Conservation (phyloP, 2,113 vertebrate genomes). For the Cebidichthys violaceus region DNA sequence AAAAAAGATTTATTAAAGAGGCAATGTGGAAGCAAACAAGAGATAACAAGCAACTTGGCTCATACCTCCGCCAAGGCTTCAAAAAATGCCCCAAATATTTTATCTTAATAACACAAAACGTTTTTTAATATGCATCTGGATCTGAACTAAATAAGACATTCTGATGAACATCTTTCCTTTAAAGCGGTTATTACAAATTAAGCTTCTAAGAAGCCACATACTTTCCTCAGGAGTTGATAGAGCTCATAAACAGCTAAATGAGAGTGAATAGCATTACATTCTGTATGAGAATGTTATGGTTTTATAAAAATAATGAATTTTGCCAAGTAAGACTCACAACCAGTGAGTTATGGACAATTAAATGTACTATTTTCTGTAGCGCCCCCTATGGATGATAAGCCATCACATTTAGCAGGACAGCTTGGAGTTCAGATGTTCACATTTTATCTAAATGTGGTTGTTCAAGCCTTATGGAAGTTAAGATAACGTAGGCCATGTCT, state of each 20-base stretch:
- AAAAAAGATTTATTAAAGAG: slow-evolving; percentile 22
- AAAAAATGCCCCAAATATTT: slow-evolving; percentile 8
- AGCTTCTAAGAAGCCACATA: neutral
- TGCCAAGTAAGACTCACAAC: neutral
- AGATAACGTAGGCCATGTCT: neutral
- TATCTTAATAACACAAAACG: neutral
- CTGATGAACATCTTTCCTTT: neutral
- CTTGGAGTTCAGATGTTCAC: neutral
- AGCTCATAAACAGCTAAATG: neutral
- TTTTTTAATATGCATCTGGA: neutral
- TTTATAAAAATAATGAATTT: neutral
- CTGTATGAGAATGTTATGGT: neutral
- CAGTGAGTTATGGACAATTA: neutral
- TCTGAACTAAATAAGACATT: neutral
- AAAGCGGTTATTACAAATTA: neutral
- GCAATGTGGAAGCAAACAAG: neutral
- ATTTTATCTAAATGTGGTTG: neutral
- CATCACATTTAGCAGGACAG: neutral
- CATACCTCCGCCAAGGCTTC: neutral
- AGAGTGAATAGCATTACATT: neutral
- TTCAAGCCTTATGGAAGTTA: neutral
- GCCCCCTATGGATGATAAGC: neutral
- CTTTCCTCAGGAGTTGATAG: neutral
- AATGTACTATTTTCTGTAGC: neutral
- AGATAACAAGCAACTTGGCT: slow-evolving; percentile 4